Evolutionary conservation across 1,140 invertebrate species (phyloP).

Genomic region (Halesus radiatus): DNA sequence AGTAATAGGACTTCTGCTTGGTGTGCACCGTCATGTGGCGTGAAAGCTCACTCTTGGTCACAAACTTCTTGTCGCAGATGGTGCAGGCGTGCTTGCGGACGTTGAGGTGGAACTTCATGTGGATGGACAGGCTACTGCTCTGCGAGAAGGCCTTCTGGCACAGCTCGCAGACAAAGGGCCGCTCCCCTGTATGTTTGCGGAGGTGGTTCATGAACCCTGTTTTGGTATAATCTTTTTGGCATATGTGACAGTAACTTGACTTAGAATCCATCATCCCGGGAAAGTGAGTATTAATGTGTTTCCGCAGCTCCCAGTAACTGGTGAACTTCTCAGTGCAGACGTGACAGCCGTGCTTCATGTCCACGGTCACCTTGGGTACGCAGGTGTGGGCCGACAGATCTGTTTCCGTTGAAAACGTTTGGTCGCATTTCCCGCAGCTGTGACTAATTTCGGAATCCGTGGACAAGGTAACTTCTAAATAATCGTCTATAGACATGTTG

Average conservation of each 20-base stretch:
- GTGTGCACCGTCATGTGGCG: constrained; percentile 74
- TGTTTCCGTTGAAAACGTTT: constrained; percentile 67
- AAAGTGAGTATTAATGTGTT: constrained; percentile 69
- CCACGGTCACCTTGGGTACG: constrained; percentile 62
- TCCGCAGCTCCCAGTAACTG: constrained; percentile 69
- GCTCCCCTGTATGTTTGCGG: constrained; percentile 89
- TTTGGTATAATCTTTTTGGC: constrained; percentile 70
- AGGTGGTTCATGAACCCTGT: constrained; percentile 78
- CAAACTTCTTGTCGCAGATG: constrained; percentile 74
- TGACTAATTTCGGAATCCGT: constrained; percentile 70
- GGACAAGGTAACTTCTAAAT: constrained; percentile 69
- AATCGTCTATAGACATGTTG: constrained; percentile 70
- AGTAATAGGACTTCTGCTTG: constrained; percentile 74
- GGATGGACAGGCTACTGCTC: constrained; percentile 73
- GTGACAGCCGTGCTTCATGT: constrained; percentile 67
- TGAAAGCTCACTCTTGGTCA: constrained; percentile 73
- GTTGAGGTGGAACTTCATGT: constrained; percentile 77
- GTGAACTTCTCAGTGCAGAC: constrained; percentile 69
- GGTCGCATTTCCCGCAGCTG: constrained; percentile 67
- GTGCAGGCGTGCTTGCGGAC: constrained; percentile 70
- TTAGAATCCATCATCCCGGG: constrained; percentile 70
- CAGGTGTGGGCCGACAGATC: constrained; percentile 64
- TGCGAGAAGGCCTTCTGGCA: constrained; percentile 75
- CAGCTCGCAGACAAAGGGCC: constrained; percentile 78
- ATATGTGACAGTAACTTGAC: constrained; percentile 69